Evolutionary conservation across 2,113 vertebrate genomes (phyloP), one percentile per base, ranked within the genome.

Genomic region (Anser cygnoides): DNA sequence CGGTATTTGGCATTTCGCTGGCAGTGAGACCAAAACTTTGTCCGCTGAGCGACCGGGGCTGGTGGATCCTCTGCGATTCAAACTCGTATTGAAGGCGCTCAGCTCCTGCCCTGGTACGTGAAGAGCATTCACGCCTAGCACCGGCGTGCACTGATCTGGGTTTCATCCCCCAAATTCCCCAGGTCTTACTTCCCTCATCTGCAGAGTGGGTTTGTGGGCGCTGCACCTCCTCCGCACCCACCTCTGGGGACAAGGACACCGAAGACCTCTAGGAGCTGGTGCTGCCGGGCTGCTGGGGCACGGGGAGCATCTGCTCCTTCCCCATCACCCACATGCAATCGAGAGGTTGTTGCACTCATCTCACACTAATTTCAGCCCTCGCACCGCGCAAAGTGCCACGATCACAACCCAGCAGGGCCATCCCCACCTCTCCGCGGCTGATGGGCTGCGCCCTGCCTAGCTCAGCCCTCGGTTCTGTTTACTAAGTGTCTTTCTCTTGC

Each of bases 41-140:
- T 20, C 46, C n/a, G n/a, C 21, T 4, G 29, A 89, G 61, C 14
- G 39, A 18, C 39, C 3, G 2, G 54, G 29, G 21, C 31, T 43
- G 41, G 54, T 0, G 41, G 67, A 79, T 16, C 50, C 68, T 57
- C 9, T 15, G 50, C 1, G 18, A 87, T 5, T 21, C 84, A 21
- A 73, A 50, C 16, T 8, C 23, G 59, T 46, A 21, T 37, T 75
- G 22, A 50, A 50, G 0, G 21, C 5, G 28, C 78, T 71, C 41
- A 3, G 28, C 65, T 83, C 50, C 50, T 5, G 26, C 16, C 58
- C 28, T 0, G 3, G 54, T 22, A 39, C 20, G 28, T 1, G 52
- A 44, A 13, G 2, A 7, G 19, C 37, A 3, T 3, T 3, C 58
- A 11, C 0, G 6, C 8, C 43, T 3, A 13, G 46, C 3, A 3